Base-by-base conservation (phyloP, 2,113 vertebrate species). In the Arenaria interpres region DNA sequence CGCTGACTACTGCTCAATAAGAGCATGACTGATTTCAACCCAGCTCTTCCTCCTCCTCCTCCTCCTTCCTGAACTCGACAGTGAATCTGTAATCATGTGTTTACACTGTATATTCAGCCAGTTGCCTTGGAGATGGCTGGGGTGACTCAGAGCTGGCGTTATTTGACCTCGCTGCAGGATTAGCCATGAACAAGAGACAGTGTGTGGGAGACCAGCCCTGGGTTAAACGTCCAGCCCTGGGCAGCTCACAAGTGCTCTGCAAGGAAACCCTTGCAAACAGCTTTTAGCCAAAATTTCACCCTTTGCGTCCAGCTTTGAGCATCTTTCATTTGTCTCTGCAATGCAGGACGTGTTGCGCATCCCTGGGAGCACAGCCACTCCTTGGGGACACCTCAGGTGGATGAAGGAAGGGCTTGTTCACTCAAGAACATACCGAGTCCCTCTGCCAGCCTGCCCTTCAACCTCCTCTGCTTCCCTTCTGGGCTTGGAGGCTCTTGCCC, bases 121-220 rank as follows among this genome's bases (percentile, higher is more conserved):
- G 94, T 96, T 97, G 96, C 96, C 93, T 83, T 95, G 97, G 92
- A 59, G 74, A 96, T 96, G 56, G 37, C 67, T 91, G 33, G 41
- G 77, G 80, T 96, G 94, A 97, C 94, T 96, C 90, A 95, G 67
- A 85, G 81, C 28, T 86, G 37, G 90, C 1, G 25, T 97, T 95
- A 64, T 68, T 96, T 95, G 94, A 96, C 78, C 73, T 92, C 14
- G 1, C 54, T 62, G 77, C 53, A 72, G 92, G 93, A 95, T 97
- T 93, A 97, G 84, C 88, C 43, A 14, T 79, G 79, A 96, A 59
- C 57, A 84, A 27, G 94, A 93, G 78, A 8, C 23, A 15, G 60
- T 76, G 86, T 93, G 92, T 84, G 78, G 35, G 80, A 95, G 94
- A 94, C 83, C 76, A 95, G 90, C 88, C 88, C 88, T 95, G 75